Percentiles rank a stretch among this genome's conserved stretches.
phyloP scores from a whole-genome alignment of 2,888 invertebrate genomes.

The Baronia brevicornis region DNA sequence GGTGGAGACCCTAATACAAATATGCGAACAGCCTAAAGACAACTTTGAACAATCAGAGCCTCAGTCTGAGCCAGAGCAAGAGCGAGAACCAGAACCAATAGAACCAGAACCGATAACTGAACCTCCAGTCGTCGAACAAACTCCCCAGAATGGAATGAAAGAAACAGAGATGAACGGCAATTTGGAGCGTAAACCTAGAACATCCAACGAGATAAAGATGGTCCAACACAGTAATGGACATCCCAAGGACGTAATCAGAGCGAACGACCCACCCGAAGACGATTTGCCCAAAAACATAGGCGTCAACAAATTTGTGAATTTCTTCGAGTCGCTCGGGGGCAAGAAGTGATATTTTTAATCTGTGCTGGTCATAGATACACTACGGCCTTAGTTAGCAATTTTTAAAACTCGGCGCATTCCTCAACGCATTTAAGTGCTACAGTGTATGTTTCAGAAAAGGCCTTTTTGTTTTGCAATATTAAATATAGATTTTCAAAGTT shows the following conservation, averaged over 20 bases:
- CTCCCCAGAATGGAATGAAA: slow-evolving; percentile 23
- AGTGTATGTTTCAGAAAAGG: no score
- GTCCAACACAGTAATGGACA: slow-evolving; percentile 42
- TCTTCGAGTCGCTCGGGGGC: slow-evolving; percentile 65
- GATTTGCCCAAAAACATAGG: slow-evolving; percentile 68
- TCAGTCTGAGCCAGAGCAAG: slow-evolving; percentile 22
- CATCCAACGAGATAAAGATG: slow-evolving; percentile 67
- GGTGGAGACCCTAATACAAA: slow-evolving; percentile 16
- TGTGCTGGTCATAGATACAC: slow-evolving; percentile 18
- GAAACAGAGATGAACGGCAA: slow-evolving; percentile 32
- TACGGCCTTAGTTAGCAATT: slow-evolving; percentile 15
- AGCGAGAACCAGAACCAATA: slow-evolving; percentile 30
- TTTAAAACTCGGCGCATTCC: no score
- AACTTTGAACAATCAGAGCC: slow-evolving; percentile 2
- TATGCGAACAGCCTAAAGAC: slow-evolving; percentile 3
- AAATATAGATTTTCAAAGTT: no score
- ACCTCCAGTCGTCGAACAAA: slow-evolving; percentile 15
- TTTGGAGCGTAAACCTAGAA: slow-evolving; percentile 33
- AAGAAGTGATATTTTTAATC: no score
- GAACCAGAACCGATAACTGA: slow-evolving; percentile 30
- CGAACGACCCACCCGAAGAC: slow-evolving; percentile 65
- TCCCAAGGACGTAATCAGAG: slow-evolving; percentile 61
- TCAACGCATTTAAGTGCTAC: no score
- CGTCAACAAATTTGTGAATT: slow-evolving; percentile 67
- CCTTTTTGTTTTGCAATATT: no score